A percentile compares a stretch with the other conserved stretches of the same genome.
These are phyloP conservation scores for Leptopilina drosophilae DNA, from an alignment of 2,888 invertebrate genomes.

Conservation along the genomic window DNA sequence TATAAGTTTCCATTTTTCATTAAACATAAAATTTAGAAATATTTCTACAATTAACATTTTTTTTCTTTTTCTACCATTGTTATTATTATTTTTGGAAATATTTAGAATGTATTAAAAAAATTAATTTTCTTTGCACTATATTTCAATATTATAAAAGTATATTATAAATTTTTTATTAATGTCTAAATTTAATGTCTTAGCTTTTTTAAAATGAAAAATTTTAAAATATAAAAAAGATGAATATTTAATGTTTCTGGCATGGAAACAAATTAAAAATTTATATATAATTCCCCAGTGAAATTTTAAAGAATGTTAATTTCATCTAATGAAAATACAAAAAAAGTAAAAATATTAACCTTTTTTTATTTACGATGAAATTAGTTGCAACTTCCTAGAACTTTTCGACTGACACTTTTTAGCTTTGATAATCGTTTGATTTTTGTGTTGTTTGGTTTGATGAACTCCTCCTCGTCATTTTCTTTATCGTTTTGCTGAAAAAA, in stretches of 20 bases:
- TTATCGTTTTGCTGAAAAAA: conserved; percentile 61
- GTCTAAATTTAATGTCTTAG: too few species aligned
- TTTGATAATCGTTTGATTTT: conserved; percentile 60
- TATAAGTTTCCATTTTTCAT: not conserved
- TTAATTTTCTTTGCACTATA: conserved; percentile 19
- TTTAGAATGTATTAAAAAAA: conserved; percentile 3
- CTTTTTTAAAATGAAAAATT: too few species aligned
- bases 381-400: conserved; percentile 61
- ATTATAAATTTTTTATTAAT: not conserved
- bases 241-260: too few species aligned
- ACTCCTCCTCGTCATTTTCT: conserved; percentile 63
- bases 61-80: too few species aligned
- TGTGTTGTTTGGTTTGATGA: conserved; percentile 54
- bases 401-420: conserved; percentile 54
- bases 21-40: not conserved
- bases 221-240: too few species aligned
- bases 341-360: conserved; percentile 34
- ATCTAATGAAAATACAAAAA: conserved; percentile 46
- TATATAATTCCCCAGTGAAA: too few species aligned
- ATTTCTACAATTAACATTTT: not conserved
- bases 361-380: conserved; percentile 44
- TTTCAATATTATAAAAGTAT: not conserved
- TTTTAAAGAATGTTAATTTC: conserved; percentile 7
- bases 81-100: too few species aligned
- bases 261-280: not conserved